phyloP scores from a whole-genome alignment of 2,797 vertebrate species.

The Artibeus jamaicensis region DNA sequence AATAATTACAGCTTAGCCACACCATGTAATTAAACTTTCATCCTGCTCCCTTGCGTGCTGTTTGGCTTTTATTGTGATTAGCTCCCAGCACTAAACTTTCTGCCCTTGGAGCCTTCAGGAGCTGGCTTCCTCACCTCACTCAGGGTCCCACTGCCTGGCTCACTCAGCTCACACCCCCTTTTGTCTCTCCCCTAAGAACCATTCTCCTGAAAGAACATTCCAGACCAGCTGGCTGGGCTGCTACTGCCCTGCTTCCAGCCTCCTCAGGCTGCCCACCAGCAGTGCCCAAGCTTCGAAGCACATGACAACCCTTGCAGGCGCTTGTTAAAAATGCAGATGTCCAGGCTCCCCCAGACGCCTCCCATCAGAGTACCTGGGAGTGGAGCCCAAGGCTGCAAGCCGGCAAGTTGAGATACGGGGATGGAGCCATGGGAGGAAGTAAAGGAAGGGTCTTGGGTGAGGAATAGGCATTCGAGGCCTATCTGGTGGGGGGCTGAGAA shows the following conservation, averaged over 20 bases:
- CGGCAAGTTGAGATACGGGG: background rate
- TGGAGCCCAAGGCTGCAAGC: background rate
- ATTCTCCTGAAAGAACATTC: slow-evolving; percentile 13
- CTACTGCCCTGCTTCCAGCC: background rate
- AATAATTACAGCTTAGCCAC: slow-evolving; percentile 84
- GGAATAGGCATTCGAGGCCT: background rate
- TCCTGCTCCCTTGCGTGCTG: slow-evolving; percentile 57
- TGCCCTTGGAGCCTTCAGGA: slow-evolving; percentile 37
- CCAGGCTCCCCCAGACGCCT: background rate
- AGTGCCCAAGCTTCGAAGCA: background rate
- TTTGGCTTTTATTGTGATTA: slow-evolving; percentile 71
- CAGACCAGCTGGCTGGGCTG: background rate
- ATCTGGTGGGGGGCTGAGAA: background rate
- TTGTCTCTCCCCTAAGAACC: background rate
- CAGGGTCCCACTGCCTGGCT: background rate
- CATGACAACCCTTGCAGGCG: fast-evolving
- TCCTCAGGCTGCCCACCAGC: background rate
- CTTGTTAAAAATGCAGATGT: background rate
- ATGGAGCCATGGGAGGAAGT: background rate
- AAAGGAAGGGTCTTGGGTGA: background rate
- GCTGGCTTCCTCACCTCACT: background rate
- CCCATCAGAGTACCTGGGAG: background rate
- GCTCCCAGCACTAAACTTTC: slow-evolving; percentile 60
- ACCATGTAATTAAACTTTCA: slow-evolving; percentile 84
- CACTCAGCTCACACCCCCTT: background rate